These are phyloP conservation scores for Cavia porcellus DNA, from an alignment of 2,113 vertebrate genomes.

Conservation along the genomic window DNA sequence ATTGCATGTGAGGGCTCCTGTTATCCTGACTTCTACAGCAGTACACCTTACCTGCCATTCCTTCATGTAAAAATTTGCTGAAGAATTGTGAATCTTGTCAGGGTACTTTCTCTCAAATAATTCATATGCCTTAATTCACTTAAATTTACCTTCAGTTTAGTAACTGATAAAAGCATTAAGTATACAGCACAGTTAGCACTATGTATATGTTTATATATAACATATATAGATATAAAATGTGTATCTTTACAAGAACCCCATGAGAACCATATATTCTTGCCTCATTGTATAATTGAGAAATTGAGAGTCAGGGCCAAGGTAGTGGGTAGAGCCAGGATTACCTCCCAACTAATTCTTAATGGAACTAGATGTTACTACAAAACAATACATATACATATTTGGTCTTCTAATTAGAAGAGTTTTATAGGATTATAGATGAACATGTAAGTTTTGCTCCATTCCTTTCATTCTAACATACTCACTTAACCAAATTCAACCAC, in stretches of 20 bases:
- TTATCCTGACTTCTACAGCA: background rate
- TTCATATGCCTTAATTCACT: background rate
- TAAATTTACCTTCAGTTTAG: background rate
- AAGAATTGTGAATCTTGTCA: background rate
- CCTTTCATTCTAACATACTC: background rate
- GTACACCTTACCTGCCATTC: background rate
- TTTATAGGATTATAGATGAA: background rate
- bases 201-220: background rate
- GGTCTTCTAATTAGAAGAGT: background rate
- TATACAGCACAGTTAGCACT: background rate
- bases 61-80: background rate
- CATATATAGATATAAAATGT: background rate
- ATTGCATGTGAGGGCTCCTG: background rate
- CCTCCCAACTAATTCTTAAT: background rate
- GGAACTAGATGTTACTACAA: background rate
- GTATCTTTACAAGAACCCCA: background rate
- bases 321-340: background rate
- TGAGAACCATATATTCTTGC: background rate
- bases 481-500: background rate
- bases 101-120: background rate
- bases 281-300: slow-evolving; percentile 27
- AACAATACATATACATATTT: background rate
- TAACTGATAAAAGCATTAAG: background rate
- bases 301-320: background rate
- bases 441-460: background rate